Conservation (phyloP, 2,113 vertebrate species). For the Uropsilus gracilis region DNA sequence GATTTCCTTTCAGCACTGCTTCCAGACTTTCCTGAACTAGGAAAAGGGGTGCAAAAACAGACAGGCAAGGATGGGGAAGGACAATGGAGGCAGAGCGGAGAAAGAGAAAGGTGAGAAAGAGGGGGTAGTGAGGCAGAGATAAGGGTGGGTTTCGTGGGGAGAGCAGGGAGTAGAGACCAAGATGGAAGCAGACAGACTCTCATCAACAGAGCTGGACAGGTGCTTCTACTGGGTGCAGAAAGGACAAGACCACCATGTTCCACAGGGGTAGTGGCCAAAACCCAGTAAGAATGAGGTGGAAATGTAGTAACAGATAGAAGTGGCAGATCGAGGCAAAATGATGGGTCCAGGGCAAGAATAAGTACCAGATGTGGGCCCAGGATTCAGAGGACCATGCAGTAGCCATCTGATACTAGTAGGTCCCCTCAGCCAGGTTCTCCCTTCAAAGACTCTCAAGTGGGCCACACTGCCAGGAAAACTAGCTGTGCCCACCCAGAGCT, state of each 20-base stretch:
- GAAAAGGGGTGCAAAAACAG: accelerated
- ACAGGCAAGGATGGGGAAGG: too few relatives aligned
- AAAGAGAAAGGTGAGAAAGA: background rate
- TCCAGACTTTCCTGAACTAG: background rate
- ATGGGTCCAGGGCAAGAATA: background rate
- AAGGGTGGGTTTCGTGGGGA: background rate
- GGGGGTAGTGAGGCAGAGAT: background rate
- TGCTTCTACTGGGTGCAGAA: background rate
- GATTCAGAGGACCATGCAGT: too few relatives aligned
- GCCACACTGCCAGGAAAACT: background rate
- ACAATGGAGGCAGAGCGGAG: background rate
- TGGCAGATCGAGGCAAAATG: background rate
- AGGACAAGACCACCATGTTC: background rate
- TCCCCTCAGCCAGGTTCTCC: background rate
- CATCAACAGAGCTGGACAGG: background rate
- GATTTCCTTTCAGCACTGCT: background rate
- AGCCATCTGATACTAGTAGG: background rate
- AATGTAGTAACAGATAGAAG: background rate
- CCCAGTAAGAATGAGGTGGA: background rate
- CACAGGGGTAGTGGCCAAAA: background rate
- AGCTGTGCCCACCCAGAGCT: background rate
- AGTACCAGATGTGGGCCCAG: background rate
- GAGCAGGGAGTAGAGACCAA: background rate
- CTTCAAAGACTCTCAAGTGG: background rate
- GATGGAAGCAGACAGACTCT: background rate